Evolutionary conservation across 2,113 vertebrate genomes (phyloP).

Genomic region (Eurypyga helias): DNA sequence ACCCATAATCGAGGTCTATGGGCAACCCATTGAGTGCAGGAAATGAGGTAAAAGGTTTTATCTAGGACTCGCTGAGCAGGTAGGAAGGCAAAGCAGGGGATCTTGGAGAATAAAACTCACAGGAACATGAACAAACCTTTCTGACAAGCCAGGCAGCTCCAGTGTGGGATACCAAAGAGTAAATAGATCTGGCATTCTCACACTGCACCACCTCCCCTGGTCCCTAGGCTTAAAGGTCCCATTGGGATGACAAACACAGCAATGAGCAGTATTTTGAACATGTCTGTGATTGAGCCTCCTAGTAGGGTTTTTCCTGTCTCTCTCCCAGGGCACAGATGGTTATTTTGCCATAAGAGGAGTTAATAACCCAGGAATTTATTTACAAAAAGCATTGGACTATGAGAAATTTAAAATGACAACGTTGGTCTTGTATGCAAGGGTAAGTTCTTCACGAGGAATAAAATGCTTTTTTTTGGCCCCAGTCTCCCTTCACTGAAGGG

Average conservation of each 20-base stretch:
- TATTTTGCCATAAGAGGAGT: constrained; percentile 82
- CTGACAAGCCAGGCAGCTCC: background rate
- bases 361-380: constrained; percentile 80
- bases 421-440: constrained; percentile 81
- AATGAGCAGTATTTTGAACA: background rate
- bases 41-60: background rate
- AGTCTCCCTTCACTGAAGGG: background rate
- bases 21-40: background rate
- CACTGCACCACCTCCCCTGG: accelerated
- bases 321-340: constrained; percentile 66
- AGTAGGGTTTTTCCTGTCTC: background rate
- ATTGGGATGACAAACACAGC: background rate
- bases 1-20: background rate
- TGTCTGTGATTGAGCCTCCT: background rate
- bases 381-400: constrained; percentile 81
- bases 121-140: background rate
- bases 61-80: background rate
- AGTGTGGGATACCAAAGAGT: background rate
- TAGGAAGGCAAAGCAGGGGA: background rate
- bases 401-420: constrained; percentile 75
- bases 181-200: background rate
- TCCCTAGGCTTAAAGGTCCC: background rate
- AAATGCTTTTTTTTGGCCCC: background rate
- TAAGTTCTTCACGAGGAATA: constrained; percentile 45
- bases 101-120: background rate